phyloP scores from a whole-genome alignment of 2,888 invertebrate species.

The Onthophagus sagittarius region DNA sequence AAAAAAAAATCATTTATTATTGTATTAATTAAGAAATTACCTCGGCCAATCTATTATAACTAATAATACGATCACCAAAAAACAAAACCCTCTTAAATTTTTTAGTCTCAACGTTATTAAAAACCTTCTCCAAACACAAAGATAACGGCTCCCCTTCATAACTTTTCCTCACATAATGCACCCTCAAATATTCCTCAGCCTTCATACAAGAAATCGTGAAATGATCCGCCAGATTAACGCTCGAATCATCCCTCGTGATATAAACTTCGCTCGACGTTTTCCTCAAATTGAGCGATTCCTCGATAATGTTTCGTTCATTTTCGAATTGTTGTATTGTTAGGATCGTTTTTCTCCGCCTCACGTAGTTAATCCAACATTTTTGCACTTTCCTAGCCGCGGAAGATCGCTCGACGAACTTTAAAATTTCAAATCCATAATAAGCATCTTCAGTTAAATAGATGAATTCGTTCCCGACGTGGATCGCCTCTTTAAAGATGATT shows the following conservation, averaged over 20 bases:
- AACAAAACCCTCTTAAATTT: conserved; percentile 33
- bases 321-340: conserved; percentile 26
- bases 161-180: conserved; percentile 24
- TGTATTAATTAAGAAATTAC: conserved; percentile 28
- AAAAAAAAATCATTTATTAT: background rate
- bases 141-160: conserved; percentile 30
- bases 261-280: conserved; percentile 23
- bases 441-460: conserved; percentile 27
- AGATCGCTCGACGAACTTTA: conserved; percentile 21
- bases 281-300: conserved; percentile 27
- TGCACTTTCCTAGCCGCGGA: conserved; percentile 27
- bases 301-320: background rate
- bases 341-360: conserved; percentile 22
- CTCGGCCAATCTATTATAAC: conserved; percentile 36
- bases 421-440: conserved; percentile 19
- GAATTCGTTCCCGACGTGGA: conserved; percentile 24
- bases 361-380: conserved; percentile 20
- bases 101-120: conserved; percentile 25
- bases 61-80: conserved; percentile 38
- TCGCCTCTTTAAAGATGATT: conserved; percentile 16
- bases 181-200: conserved; percentile 25
- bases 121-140: conserved; percentile 26
- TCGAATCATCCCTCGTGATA: conserved; percentile 4
- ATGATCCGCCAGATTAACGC: conserved; percentile 1
- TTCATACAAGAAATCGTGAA: conserved; percentile 22